These are phyloP conservation scores for Litoditis marina DNA, from an alignment of 2,888 invertebrate species.

Conservation along the genomic window DNA sequence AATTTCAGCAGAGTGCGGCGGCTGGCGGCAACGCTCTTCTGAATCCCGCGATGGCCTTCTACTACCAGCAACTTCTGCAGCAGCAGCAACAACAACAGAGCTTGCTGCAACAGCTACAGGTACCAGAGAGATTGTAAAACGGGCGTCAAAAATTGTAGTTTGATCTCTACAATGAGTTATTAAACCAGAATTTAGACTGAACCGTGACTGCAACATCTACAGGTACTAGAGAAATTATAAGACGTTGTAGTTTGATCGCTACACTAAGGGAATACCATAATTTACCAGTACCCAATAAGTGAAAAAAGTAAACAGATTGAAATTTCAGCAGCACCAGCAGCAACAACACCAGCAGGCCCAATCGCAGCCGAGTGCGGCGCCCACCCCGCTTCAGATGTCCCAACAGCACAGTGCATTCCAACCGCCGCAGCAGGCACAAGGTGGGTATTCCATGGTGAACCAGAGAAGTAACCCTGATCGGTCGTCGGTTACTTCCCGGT, in stretches of 20 bases:
- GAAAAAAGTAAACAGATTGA: too few species aligned
- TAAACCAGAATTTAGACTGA: too few species aligned
- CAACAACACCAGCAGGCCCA: conserved; percentile 1
- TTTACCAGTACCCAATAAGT: too few species aligned
- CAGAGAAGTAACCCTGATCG: too few species aligned
- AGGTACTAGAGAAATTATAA: conserved; percentile 3
- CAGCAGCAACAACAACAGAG: conserved; percentile 13
- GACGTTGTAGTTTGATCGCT: too few species aligned
- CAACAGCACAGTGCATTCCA: conserved; percentile 16
- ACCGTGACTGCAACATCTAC: conserved; percentile 14
- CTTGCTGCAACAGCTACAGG: conserved; percentile 15
- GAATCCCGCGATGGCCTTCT: conserved; percentile 2
- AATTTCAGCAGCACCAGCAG: conserved; percentile 8
- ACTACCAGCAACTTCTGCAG: conserved; percentile 7
- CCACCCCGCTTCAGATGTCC: background rate
- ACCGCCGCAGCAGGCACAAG: conserved; percentile 12
- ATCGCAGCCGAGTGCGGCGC: background rate
- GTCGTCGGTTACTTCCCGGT: too few species aligned
- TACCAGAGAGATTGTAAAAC: background rate
- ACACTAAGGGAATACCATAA: too few species aligned
- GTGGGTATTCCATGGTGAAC: too few species aligned
- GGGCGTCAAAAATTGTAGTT: too few species aligned
- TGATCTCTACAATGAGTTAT: too few species aligned
- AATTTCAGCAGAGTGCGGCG: background rate
- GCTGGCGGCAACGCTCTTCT: background rate